These are phyloP conservation scores for Leptatherina wallacei DNA, from an alignment of 2,797 vertebrate species.

Conservation along the genomic window DNA sequence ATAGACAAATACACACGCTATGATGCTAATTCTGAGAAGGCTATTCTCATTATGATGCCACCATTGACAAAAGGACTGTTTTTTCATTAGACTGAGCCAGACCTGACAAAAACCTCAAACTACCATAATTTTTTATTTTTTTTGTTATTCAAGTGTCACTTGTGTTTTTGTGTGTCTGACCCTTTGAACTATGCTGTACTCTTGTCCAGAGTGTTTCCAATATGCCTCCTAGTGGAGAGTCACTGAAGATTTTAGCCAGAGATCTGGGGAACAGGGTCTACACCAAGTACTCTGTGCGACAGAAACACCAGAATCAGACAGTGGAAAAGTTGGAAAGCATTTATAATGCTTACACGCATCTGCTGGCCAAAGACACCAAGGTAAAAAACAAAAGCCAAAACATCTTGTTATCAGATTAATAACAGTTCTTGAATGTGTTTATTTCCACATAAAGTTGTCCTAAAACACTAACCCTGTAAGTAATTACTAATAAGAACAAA, in stretches of 20 bases:
- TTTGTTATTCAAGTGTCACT: not conserved
- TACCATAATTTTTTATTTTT: not conserved
- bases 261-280: slow-evolving; percentile 85
- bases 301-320: slow-evolving; percentile 77
- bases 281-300: slow-evolving; percentile 80
- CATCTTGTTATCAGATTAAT: not conserved
- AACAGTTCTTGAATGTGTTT: not conserved
- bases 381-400: slow-evolving; percentile 68
- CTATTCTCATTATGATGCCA: slow-evolving; percentile 21
- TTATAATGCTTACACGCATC: slow-evolving; percentile 83
- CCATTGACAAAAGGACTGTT: slow-evolving; percentile 16
- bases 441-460: not conserved
- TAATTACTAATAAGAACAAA: not conserved
- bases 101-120: not conserved
- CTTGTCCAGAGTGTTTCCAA: slow-evolving; percentile 81
- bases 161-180: slow-evolving; percentile 9
- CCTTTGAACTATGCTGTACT: slow-evolving; percentile 8
- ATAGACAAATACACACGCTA: not conserved
- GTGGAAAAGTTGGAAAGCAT: slow-evolving; percentile 82
- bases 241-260: slow-evolving; percentile 83
- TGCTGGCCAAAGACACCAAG: slow-evolving; percentile 88
- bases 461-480: not conserved
- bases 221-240: slow-evolving; percentile 88
- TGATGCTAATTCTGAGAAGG: slow-evolving; percentile 18
- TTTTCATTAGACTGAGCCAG: not conserved